Evolutionary conservation across 2,888 invertebrate genomes (phyloP), one percentile per base, ranked within the genome.

Genomic region (Tubulanus polymorphus): DNA sequence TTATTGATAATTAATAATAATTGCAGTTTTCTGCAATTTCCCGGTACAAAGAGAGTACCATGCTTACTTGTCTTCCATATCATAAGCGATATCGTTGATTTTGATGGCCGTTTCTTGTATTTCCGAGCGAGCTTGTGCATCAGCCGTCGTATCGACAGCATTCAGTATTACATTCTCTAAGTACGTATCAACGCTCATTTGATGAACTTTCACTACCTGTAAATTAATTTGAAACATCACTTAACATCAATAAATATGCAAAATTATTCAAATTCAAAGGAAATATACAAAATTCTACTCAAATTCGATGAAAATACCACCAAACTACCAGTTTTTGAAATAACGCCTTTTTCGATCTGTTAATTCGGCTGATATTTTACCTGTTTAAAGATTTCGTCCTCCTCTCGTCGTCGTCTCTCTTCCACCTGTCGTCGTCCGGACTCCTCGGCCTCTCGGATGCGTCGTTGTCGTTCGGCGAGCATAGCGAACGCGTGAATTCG

Each of bases 351-450:
- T n/a, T n/a, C n/a, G n/a, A n/a, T n/a, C n/a, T n/a, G n/a, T n/a
- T n/a, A n/a, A 12, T 27, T 47, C 5, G 18, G 8, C 5, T 12
- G 10, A 30, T 20, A 6, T 12, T 47, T 54, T 48, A 81, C 81
- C 79, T 88, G 86, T 74, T 86, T 86, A 72, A 90, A 91, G 73
- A 91, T 86, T 75, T 90, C 88, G 64, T 91, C 90, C 63, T 89
- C 87, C 69, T 90, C 87, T 6, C 84, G 75, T 5, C 90, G 81
- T 37, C 88, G 80, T 54, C 86, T 82, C 62, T 88, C 85, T 73
- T 92, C 91, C 49, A 84, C 84, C 75, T 92, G 90, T 23, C 90
- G 80, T 49, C 87, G 80, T 1, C 91, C 90, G 1, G 88, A 87
- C 75, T 91, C 91, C 8, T 85, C 86, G 0, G 91, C 90, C 75